Conservation (phyloP, 2,113 vertebrate species). For the Phrynosoma blainvillii region DNA sequence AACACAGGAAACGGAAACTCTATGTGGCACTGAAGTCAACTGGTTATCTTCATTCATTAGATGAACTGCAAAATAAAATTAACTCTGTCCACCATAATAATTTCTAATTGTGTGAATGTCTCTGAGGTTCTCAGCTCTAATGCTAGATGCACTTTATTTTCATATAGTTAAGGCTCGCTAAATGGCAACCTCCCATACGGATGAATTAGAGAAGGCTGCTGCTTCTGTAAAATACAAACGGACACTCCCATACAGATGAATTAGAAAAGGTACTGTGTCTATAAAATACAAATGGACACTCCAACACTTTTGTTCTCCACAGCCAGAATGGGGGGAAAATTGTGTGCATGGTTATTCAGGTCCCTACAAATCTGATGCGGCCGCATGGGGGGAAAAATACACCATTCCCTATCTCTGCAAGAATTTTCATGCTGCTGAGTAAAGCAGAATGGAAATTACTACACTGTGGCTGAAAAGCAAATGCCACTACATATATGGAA, state of each 20-base stretch:
- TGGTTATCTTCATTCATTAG: slow-evolving; percentile 5
- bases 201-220: not conserved
- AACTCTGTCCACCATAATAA: slow-evolving; percentile 27
- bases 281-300: slow-evolving; percentile 12
- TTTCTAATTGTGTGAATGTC: not conserved
- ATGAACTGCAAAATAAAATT: slow-evolving; percentile 27
- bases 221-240: not conserved
- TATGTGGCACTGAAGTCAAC: not conserved
- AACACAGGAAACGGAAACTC: not conserved
- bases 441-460: not conserved
- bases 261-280: too few species aligned
- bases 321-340: slow-evolving; percentile 6
- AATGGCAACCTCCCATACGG: slow-evolving; percentile 2
- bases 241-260: not conserved
- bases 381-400: not conserved
- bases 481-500: not conserved
- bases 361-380: slow-evolving; percentile 1
- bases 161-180: slow-evolving; percentile 34
- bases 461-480: not conserved
- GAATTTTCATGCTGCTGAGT: slow-evolving; percentile 15
- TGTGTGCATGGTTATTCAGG: not conserved
- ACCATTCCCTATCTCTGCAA: not conserved
- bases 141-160: slow-evolving; percentile 6
- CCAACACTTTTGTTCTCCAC: not conserved
- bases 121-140: slow-evolving; percentile 4